These are phyloP conservation scores for Dryococelus australis DNA, from an alignment of 2,888 invertebrate species.

Conservation along the genomic window DNA sequence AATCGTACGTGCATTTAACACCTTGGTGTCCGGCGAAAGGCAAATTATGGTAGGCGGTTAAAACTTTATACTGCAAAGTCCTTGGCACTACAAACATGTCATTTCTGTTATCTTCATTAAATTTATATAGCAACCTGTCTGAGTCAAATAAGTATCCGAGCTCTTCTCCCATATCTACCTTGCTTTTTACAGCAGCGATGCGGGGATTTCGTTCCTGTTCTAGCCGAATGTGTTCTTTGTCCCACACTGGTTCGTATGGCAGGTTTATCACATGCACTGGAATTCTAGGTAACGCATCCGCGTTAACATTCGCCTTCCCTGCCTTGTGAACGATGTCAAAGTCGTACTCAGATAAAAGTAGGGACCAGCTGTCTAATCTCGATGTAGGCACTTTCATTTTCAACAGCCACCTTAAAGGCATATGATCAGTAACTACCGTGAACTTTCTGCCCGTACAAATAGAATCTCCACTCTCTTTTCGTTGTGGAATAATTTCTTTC, in stretches of 20 bases:
- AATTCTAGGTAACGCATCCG: neutral
- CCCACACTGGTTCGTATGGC: neutral
- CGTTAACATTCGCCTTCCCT: neutral
- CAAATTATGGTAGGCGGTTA: neutral
- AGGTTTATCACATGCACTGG: no score
- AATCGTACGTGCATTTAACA: neutral
- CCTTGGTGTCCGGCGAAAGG: no score
- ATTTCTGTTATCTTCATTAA: neutral
- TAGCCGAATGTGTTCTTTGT: neutral
- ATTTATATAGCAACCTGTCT: neutral
- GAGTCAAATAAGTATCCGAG: neutral
- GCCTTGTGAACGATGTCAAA: neutral
- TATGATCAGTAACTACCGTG: neutral
- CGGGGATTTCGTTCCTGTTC: neutral
- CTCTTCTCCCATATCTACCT: neutral
- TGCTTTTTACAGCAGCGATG: neutral
- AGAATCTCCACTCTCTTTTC: neutral
- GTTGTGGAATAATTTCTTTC: neutral
- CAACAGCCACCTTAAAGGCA: neutral
- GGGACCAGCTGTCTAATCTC: neutral
- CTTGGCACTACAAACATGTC: neutral
- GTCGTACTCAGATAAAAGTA: neutral
- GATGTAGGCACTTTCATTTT: neutral
- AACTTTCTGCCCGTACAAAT: neutral
- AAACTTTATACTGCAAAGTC: neutral